Conservation (phyloP, 2,113 vertebrate genomes). For the Smithornis capensis region DNA sequence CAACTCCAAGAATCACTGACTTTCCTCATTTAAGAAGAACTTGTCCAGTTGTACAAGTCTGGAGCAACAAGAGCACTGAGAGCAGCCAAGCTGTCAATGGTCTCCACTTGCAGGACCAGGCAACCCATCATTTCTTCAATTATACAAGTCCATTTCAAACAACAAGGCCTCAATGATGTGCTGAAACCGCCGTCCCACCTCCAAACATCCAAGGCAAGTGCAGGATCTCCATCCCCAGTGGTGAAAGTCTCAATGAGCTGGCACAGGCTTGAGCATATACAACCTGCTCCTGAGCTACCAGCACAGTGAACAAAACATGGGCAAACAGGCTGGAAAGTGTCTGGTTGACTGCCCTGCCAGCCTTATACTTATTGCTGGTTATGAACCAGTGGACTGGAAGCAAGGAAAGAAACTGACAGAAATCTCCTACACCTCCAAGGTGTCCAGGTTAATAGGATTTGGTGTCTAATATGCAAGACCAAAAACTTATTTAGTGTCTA, state of each 20-base stretch:
- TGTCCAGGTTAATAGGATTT: not conserved
- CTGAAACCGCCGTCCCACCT: not conserved
- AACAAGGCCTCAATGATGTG: not conserved
- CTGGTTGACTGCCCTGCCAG: not conserved
- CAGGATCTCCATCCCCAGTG: not conserved
- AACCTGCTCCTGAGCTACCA: not conserved
- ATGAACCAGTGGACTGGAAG: not conserved
- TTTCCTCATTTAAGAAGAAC: not conserved
- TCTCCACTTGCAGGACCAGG: not conserved
- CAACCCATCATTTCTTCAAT: rapidly evolving
- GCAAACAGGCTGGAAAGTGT: not conserved
- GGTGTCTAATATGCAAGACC: not conserved
- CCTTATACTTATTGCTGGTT: not conserved
- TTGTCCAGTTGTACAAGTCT: not conserved
- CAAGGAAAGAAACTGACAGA: not conserved
- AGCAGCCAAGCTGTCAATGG: not conserved
- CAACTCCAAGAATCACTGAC: not conserved
- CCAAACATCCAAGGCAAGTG: not conserved
- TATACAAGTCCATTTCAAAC: not conserved
- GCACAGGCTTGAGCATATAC: not conserved
- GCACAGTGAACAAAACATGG: not conserved
- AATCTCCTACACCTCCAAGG: not conserved
- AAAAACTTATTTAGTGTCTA: not conserved
- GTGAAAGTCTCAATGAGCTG: not conserved
- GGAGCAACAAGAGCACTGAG: not conserved